phyloP scores from a whole-genome alignment of 2,888 invertebrate genomes.

The Rhabditophanes sp. region DNA sequence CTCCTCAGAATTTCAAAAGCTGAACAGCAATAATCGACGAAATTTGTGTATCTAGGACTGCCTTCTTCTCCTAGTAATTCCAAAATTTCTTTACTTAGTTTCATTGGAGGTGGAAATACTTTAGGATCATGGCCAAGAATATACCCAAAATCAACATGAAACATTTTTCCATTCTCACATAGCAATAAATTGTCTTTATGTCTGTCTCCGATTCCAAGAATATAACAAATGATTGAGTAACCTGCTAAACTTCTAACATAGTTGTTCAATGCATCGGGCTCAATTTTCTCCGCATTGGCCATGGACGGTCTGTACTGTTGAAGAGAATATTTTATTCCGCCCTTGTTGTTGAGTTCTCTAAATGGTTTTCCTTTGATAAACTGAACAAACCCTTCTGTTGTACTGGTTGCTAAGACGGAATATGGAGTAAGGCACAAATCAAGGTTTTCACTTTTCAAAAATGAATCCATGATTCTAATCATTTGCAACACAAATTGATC shows the following conservation, averaged over 20 bases:
- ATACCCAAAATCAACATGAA: slow-evolving; percentile 96
- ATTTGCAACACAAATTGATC: slow-evolving; percentile 50
- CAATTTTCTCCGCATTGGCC: slow-evolving; percentile 71
- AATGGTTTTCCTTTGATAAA: slow-evolving; percentile 57
- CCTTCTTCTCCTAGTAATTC: no score
- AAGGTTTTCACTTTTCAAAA: slow-evolving; percentile 77
- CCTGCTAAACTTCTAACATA: slow-evolving; percentile 65
- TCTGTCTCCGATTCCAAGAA: slow-evolving; percentile 62
- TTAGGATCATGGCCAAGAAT: slow-evolving; percentile 87
- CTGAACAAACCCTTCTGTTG: slow-evolving; percentile 86
- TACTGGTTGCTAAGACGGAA: slow-evolving; percentile 80
- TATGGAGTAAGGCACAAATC: slow-evolving; percentile 91
- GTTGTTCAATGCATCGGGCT: slow-evolving; percentile 86
- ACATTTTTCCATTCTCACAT: slow-evolving; percentile 68
- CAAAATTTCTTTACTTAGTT: no score
- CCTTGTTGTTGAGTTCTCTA: slow-evolving; percentile 15
- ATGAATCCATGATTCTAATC: slow-evolving; percentile 86
- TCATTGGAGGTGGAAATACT: slow-evolving; percentile 95
- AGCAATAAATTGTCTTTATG: slow-evolving; percentile 90
- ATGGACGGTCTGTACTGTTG: slow-evolving; percentile 73
- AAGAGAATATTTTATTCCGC: no score
- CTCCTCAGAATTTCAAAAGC: slow-evolving; percentile 82
- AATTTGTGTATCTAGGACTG: no score
- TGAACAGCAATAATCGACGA: slow-evolving; percentile 66
- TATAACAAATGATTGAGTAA: slow-evolving; percentile 91